Evolutionary conservation across 2,113 vertebrate genomes (phyloP).

Genomic region (Lepus americanus): DNA sequence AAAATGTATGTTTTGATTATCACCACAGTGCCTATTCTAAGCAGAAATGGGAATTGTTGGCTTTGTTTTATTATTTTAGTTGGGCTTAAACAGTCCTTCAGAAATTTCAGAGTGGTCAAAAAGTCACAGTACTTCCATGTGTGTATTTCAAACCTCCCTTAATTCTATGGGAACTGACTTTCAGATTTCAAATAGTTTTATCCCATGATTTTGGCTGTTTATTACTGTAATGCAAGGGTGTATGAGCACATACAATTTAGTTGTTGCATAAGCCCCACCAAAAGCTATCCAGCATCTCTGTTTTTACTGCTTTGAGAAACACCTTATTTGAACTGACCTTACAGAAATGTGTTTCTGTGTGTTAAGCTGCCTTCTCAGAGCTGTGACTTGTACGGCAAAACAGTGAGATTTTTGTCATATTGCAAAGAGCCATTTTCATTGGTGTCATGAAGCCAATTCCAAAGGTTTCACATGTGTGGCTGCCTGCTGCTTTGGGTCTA

Average conservation of each 20-base stretch:
- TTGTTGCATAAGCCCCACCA: background rate
- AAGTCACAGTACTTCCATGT: background rate
- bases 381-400: background rate
- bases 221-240: background rate
- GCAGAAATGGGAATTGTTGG: background rate
- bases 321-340: background rate
- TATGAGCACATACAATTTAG: background rate
- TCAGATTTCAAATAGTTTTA: conserved; percentile 25
- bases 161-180: background rate
- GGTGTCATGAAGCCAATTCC: background rate
- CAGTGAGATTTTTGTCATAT: background rate
- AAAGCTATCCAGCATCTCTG: background rate
- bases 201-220: background rate
- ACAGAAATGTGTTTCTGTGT: background rate
- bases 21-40: conserved; percentile 15
- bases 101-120: background rate
- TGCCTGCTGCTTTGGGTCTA: background rate
- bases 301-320: background rate
- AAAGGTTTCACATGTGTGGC: background rate
- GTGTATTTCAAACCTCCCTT: conserved; percentile 1
- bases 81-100: background rate
- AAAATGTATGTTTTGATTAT: conserved; percentile 30
- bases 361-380: background rate
- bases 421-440: background rate
- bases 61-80: conserved; percentile 45